Evolutionary conservation across 2,797 vertebrate species (phyloP).

Genomic region (Acanthurus tractus): DNA sequence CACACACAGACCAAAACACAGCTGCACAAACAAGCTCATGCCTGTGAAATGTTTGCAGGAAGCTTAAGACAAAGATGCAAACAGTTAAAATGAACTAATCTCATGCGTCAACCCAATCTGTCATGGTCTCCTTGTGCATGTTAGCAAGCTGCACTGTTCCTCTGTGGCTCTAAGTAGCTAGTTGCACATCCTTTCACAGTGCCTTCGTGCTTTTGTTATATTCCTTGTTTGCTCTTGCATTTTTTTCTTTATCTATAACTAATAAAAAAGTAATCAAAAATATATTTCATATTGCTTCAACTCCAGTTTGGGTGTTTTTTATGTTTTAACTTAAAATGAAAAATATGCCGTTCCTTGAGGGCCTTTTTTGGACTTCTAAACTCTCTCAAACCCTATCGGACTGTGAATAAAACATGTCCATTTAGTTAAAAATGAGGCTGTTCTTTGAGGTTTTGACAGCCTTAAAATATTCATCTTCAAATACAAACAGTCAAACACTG

Average conservation of each 20-base stretch:
- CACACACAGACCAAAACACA: conserved; percentile 53
- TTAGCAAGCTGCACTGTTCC: background rate
- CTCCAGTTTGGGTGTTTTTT: background rate
- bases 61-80: conserved; percentile 55
- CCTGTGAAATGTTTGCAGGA: conserved; percentile 55
- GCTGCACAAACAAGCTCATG: conserved; percentile 53
- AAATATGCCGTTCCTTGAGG: background rate
- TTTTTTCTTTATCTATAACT: conserved; percentile 1
- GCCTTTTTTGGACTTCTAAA: background rate
- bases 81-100: conserved; percentile 36
- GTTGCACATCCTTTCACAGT: background rate
- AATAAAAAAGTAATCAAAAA: conserved; percentile 14
- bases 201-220: conserved; percentile 28
- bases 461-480: conserved; percentile 35
- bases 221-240: background rate
- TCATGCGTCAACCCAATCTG: conserved; percentile 45
- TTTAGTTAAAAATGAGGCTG: conserved; percentile 27
- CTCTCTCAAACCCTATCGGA: conserved; percentile 2
- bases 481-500: conserved; percentile 48
- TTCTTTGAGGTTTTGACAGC: conserved; percentile 7
- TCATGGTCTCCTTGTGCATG: conserved; percentile 9
- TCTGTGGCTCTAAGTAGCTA: conserved; percentile 21
- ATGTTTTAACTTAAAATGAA: conserved; percentile 7
- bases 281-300: background rate
- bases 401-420: background rate